Conservation (phyloP, 2,113 vertebrate genomes). For the Phaetusa simplex region DNA sequence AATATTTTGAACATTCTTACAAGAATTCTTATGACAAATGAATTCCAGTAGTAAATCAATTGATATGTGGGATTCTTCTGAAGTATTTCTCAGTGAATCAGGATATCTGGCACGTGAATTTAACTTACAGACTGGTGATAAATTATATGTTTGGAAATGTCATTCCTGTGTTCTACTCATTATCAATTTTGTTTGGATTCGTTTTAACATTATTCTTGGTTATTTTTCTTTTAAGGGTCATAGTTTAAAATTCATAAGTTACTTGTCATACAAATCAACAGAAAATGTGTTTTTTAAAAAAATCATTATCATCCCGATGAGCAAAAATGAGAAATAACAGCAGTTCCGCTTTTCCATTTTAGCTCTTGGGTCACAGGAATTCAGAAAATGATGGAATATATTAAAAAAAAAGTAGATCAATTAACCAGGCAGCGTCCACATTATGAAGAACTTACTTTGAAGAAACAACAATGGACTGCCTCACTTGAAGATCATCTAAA, state of each 20-base stretch:
- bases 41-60: not conserved
- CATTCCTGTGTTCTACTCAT: not conserved
- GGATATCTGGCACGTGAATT: not conserved
- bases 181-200: not conserved
- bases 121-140: not conserved
- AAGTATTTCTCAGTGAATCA: not conserved
- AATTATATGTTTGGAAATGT: not conserved
- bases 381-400: conserved; percentile 76
- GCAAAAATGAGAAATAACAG: not conserved
- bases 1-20: not conserved
- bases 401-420: conserved; percentile 71
- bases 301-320: not conserved
- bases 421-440: conserved; percentile 67
- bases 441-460: conserved; percentile 67
- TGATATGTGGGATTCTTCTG: not conserved
- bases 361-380: conserved; percentile 72
- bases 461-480: conserved; percentile 68
- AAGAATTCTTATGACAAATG: not conserved
- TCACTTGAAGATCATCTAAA: conserved; percentile 75
- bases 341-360: conserved; percentile 31
- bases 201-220: not conserved
- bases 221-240: not conserved
- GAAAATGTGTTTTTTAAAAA: not conserved
- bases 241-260: not conserved
- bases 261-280: not conserved